Conservation (phyloP, 2,888 invertebrate genomes). For the Acanthacorydalis orientalis region DNA sequence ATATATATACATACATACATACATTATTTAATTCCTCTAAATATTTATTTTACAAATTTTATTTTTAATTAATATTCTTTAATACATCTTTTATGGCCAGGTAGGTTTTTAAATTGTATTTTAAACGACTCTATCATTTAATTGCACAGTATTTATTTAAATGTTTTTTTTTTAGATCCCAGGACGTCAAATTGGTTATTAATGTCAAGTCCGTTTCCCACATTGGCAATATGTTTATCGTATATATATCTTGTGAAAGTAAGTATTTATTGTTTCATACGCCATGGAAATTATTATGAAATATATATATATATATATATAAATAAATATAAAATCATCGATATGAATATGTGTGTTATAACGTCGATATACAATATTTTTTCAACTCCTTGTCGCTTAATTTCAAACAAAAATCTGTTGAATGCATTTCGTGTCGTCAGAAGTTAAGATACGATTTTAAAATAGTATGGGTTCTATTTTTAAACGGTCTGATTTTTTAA, state of each 20-base stretch:
- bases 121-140: no score
- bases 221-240: constrained; percentile 70
- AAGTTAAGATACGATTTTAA: no score
- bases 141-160: constrained; percentile 4
- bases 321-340: no score
- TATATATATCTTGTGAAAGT: constrained; percentile 86
- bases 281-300: no score
- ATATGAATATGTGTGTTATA: background rate
- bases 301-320: no score
- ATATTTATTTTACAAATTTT: no score
- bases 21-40: constrained; percentile 6
- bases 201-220: constrained; percentile 89
- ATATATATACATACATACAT: constrained; percentile 2
- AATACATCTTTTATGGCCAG: no score
- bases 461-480: background rate
- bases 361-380: background rate
- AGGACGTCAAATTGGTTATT: constrained; percentile 83
- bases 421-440: no score
- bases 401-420: no score
- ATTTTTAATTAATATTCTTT: no score
- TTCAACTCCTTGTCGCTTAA: constrained; percentile 4
- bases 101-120: no score
- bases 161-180: constrained; percentile 45
- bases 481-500: background rate
- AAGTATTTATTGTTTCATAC: constrained; percentile 13